Percentiles rank a stretch among this genome's conserved stretches.
Evolutionary conservation across 2,113 vertebrate genomes (phyloP).

Genomic region (Tiliqua scincoides): DNA sequence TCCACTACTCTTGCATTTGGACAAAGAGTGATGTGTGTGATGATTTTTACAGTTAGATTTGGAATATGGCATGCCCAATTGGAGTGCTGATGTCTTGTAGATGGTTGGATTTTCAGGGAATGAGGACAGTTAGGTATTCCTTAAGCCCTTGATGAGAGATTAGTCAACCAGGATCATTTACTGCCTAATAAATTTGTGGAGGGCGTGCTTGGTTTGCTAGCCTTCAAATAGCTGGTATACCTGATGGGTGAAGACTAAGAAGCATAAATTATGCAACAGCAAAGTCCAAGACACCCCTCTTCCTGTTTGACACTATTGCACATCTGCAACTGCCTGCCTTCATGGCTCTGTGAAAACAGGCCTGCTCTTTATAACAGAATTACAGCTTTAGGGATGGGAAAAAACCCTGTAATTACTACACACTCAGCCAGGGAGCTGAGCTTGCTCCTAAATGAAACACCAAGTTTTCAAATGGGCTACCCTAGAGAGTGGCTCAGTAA

Average conservation of each 20-base stretch:
- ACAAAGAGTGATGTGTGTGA: not conserved
- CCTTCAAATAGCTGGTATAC: not conserved
- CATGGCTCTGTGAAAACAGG: not conserved
- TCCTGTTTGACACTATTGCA: rapidly evolving
- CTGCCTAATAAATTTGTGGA: not conserved
- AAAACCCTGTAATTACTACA: slow-evolving; percentile 14
- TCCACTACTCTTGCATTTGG: not conserved
- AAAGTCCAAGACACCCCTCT: not conserved
- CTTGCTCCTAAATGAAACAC: slow-evolving; percentile 19
- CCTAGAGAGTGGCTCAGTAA: slow-evolving; percentile 10
- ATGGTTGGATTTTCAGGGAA: not conserved
- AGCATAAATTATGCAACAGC: rapidly evolving
- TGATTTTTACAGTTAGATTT: not conserved
- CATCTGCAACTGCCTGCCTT: rapidly evolving
- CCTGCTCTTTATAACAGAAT: rapidly evolving
- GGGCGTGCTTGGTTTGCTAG: not conserved
- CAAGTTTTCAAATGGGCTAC: not conserved
- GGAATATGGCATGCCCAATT: not conserved
- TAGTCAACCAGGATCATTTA: rapidly evolving
- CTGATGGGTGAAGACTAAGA: not conserved
- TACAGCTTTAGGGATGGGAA: not conserved
- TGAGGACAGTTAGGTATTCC: not conserved
- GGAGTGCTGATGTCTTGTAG: not conserved
- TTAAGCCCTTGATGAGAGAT: not conserved
- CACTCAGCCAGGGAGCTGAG: not conserved